phyloP scores from a whole-genome alignment of 2,797 vertebrate species.

The Thaleichthys pacificus region DNA sequence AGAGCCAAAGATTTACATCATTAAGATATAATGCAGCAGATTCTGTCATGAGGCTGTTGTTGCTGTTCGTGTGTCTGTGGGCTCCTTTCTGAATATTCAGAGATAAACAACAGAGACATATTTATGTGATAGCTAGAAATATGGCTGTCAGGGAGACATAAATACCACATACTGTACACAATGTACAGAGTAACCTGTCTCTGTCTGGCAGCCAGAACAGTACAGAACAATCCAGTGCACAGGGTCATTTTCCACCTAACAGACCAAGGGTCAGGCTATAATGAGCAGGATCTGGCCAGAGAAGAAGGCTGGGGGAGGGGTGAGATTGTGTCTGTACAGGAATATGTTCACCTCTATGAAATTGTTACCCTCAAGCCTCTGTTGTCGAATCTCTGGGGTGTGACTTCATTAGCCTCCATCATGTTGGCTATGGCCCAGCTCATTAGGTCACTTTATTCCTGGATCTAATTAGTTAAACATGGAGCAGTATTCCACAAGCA shows the following conservation, averaged over 20 bases:
- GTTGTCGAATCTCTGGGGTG: constrained; percentile 37
- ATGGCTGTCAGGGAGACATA: constrained; percentile 36
- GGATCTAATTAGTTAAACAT: constrained; percentile 60
- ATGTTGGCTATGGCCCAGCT: constrained; percentile 55
- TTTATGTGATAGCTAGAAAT: constrained; percentile 44
- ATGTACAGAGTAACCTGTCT: constrained; percentile 39
- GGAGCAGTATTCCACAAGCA: constrained; percentile 23
- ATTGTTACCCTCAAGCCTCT: constrained; percentile 17
- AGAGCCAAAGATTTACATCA: constrained; percentile 53
- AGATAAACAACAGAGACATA: constrained; percentile 39
- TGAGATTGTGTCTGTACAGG: constrained; percentile 22
- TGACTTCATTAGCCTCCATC: constrained; percentile 56
- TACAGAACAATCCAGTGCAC: constrained; percentile 23
- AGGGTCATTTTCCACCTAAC: constrained; percentile 56
- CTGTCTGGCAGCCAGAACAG: constrained; percentile 34
- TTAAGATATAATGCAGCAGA: constrained; percentile 32
- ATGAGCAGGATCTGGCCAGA: constrained; percentile 47
- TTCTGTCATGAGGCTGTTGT: constrained; percentile 35
- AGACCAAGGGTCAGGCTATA: constrained; percentile 45
- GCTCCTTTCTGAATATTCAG: constrained; percentile 50
- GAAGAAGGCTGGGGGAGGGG: constrained; percentile 22
- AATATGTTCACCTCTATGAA: constrained; percentile 39
- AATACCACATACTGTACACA: constrained; percentile 45
- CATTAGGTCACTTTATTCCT: constrained; percentile 46
- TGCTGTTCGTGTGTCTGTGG: constrained; percentile 42